Evolutionary conservation across 2,797 vertebrate species (phyloP), one percentile per base, ranked within the genome.

Genomic region (Monodelphis domestica): DNA sequence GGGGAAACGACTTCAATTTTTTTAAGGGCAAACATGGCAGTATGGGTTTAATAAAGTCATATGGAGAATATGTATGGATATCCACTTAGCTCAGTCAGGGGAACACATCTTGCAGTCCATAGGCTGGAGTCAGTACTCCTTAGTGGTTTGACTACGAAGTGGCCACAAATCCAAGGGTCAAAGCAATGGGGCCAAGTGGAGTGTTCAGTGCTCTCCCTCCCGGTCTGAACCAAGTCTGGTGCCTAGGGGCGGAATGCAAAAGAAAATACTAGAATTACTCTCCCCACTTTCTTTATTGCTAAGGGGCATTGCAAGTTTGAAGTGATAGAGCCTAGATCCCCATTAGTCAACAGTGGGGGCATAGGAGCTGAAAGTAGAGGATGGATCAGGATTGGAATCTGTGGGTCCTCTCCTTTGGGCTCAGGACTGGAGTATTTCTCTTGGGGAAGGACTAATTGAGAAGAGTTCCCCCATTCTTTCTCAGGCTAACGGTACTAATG

Each of bases 41-140:
- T 97, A 95, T 93, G 93, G 97, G 97, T 98, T 98, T 98, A 97
- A 98, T 98, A 98, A 98, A 98, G 98, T 98, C 98, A 98, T 98
- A 97, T 98, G 97, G 98, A 98, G 98, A 98, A 97, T 98, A 98
- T 98, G 98, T 98, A 98, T 98, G 98, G 98, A 98, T 97, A 98
- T 98, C 98, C 98, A 98, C 98, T 98, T 98, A 98, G 98, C 98
- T 98, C n/a, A 95, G 97, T 94, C 70, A 33, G 88, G 94, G 57
- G 55, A 89, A 88, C 92, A 89, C 89, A 28, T 94, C 89, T 93
- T 88, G 87, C 96, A 90, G 91, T 90, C 93, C 95, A 94, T 91
- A 93, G 95, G 96, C 93, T 94, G 92, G 95, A 95, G 63, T 94
- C 92, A 94, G 54, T 89, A 95, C 89, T 91, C 89, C 94, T 56